Evolutionary conservation across 2,113 vertebrate species (phyloP), one percentile per base, ranked within the genome.

Genomic region (Chaetorhynchus papuensis): DNA sequence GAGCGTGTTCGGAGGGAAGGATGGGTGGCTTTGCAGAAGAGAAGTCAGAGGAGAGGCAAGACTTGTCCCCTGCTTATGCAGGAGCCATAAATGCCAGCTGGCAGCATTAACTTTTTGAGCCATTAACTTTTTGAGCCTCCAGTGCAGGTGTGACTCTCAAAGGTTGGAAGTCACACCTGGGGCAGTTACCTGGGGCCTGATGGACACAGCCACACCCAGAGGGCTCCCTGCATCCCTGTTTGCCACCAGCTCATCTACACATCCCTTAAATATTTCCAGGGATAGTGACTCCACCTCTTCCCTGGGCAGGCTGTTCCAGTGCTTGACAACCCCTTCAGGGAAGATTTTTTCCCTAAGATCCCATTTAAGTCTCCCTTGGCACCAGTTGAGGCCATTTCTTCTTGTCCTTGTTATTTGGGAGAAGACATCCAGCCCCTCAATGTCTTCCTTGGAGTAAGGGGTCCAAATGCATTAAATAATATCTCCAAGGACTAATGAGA

Each of bases 11-110:
- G 21, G 60, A 8, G 37, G 50, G 18, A 26, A 11, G 1, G 18
- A n/a, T 0, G 4, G 7, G 11, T 0, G 3, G 3, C 47, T 41
- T 21, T 2, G 16, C 49, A 12, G 15, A 20, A 13, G 53, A 12
- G 20, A 54, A 22, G 19, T 19, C 28, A 0, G 23, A 45, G 31
- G 22, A 83, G 37, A 64, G 20, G 21, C 41, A 33, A 9, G 8
- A 8, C 16, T 54, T 42, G 16, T 17, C 12, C 37, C 59, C 35
- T 31, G 42, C 31, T 66, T 18, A 6, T n/a, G 11, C 39, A 52
- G 49, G 35, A 59, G 44, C 35, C 47, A 50, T 8, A 72, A 78
- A 35, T 3, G 13, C 23, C 54, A 39, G 7, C 23, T 53, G 27
- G 18, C 22, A 33, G 54, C n/a, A 28, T 27, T 4, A n/a, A n/a